Percentiles rank a stretch among this genome's conserved stretches.
Conservation (phyloP, 2,113 vertebrate species). For the Symphodus melops region DNA sequence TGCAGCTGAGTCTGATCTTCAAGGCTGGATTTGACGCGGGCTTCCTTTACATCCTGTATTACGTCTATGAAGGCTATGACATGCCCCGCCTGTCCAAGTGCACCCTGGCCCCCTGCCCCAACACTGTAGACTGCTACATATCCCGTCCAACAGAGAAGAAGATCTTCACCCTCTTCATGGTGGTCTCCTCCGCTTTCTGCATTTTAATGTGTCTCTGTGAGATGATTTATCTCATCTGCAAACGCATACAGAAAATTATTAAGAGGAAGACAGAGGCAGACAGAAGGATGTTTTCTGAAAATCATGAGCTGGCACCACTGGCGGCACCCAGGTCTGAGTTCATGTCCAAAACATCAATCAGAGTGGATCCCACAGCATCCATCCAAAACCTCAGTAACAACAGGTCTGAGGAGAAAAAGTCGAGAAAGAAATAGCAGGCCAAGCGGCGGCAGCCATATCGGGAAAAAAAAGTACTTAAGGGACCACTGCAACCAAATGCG, state of each 20-base stretch:
- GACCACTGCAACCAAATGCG: neutral
- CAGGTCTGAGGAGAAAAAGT: conserved; percentile 20
- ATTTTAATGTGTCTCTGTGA: conserved; percentile 90
- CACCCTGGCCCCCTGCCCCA: conserved; percentile 87
- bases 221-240: conserved; percentile 88
- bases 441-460: neutral
- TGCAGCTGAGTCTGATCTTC: conserved; percentile 86
- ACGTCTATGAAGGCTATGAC: conserved; percentile 85
- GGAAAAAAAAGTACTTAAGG: neutral
- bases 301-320: conserved; percentile 34
- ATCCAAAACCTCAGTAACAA: conserved; percentile 66
- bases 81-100: conserved; percentile 89
- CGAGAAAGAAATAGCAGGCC: conserved; percentile 5
- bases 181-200: conserved; percentile 85
- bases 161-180: conserved; percentile 96
- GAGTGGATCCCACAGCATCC: conserved; percentile 66
- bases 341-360: conserved; percentile 40
- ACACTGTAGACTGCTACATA: conserved; percentile 92
- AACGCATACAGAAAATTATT: conserved; percentile 76
- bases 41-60: conserved; percentile 91
- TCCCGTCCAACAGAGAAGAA: conserved; percentile 93
- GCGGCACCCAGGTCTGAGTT: conserved; percentile 15
- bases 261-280: neutral
- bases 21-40: conserved; percentile 85
- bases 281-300: neutral